Conservation (phyloP, 2,888 invertebrate species). For the Meiosimyza decipiens region DNA sequence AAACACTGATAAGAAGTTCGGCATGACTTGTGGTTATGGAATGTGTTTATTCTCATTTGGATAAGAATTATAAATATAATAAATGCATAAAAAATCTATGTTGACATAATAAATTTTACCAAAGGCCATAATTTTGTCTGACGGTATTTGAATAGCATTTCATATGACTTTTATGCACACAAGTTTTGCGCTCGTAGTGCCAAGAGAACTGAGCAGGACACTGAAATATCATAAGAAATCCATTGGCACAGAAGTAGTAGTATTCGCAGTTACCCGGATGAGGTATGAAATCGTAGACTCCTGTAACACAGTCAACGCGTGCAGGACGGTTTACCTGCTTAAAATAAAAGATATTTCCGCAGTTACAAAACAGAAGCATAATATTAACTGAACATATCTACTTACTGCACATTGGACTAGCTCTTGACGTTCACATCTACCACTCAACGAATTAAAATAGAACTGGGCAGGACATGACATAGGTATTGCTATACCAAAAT, state of each 20-base stretch:
- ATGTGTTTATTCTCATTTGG: background rate
- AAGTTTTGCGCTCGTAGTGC: slow-evolving; percentile 51
- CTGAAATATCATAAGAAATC: slow-evolving; percentile 54
- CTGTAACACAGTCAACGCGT: slow-evolving; percentile 44
- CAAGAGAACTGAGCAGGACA: slow-evolving; percentile 56
- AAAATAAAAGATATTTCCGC: background rate
- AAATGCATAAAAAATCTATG: background rate
- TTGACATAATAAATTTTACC: slow-evolving; percentile 6
- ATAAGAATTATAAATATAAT: background rate
- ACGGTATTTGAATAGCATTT: slow-evolving; percentile 46
- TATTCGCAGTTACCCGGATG: slow-evolving; percentile 56
- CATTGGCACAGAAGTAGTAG: slow-evolving; percentile 56
- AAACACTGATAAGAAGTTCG: too few relatives aligned
- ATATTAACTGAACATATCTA: background rate
- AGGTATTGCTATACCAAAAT: slow-evolving; percentile 51
- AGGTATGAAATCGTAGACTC: slow-evolving; percentile 51
- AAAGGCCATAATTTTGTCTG: background rate
- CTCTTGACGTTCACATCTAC: slow-evolving; percentile 49
- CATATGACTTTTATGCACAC: slow-evolving; percentile 46
- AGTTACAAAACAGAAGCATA: background rate
- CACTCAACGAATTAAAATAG: slow-evolving; percentile 48
- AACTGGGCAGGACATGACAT: slow-evolving; percentile 52
- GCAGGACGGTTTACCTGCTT: slow-evolving; percentile 40
- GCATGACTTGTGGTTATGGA: too few relatives aligned
- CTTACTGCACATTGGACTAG: slow-evolving; percentile 49